Evolutionary conservation across 2,797 vertebrate species (phyloP).

Genomic region (Amblyopsis hoosieri): DNA sequence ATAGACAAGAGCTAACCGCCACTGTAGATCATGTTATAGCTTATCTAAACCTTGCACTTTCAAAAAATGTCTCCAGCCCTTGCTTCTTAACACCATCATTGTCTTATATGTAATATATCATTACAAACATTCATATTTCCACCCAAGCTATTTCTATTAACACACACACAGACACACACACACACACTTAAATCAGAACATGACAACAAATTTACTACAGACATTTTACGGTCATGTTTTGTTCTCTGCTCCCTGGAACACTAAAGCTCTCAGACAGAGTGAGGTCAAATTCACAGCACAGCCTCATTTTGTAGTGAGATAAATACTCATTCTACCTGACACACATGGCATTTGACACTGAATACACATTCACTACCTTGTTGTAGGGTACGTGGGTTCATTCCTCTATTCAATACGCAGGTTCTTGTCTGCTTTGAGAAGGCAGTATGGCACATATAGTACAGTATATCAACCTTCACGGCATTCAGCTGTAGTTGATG

Average conservation of each 20-base stretch:
- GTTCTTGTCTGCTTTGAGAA: conserved; percentile 30
- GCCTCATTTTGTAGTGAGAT: too few species aligned
- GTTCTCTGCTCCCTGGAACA: conserved; percentile 66
- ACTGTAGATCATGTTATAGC: conserved; percentile 23
- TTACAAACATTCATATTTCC: conserved; percentile 32
- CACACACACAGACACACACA: conserved; percentile 17
- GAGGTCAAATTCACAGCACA: conserved; percentile 18
- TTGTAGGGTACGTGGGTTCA: background rate
- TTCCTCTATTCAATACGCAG: conserved; percentile 15
- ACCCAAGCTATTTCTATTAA: background rate
- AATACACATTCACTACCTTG: conserved; percentile 15
- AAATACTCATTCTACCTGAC: background rate
- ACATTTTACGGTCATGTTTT: conserved; percentile 62
- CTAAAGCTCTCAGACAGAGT: conserved; percentile 66
- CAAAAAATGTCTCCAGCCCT: conserved; percentile 5
- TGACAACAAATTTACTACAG: conserved; percentile 51
- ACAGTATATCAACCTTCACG: conserved; percentile 33
- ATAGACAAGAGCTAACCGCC: conserved; percentile 34
- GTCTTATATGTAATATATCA: conserved; percentile 24
- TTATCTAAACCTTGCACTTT: conserved; percentile 12
- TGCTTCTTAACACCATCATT: conserved; percentile 4
- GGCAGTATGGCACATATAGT: conserved; percentile 16
- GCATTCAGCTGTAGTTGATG: conserved; percentile 10
- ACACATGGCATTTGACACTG: conserved; percentile 21
- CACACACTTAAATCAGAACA: conserved; percentile 11